phyloP scores from a whole-genome alignment of 2,888 invertebrate species.

The Polietes domitor region DNA sequence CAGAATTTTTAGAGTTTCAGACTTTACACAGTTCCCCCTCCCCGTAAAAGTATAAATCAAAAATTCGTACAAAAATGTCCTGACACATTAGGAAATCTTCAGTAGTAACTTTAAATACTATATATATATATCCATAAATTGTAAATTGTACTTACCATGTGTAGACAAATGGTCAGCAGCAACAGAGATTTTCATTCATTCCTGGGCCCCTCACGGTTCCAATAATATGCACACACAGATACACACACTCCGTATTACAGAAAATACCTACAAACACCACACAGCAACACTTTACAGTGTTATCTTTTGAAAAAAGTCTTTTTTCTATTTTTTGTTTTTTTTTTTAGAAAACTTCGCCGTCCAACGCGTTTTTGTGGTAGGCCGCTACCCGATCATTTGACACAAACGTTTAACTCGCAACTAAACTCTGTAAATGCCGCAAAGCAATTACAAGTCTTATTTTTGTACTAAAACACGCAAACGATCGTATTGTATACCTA shows the following conservation, averaged over 20 bases:
- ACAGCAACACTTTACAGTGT: slow-evolving; percentile 17
- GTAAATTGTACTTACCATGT: slow-evolving; percentile 59
- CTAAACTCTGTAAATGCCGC: slow-evolving; percentile 59
- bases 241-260: neutral
- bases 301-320: slow-evolving; percentile 34
- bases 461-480: slow-evolving; percentile 36
- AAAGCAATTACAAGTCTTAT: slow-evolving; percentile 49
- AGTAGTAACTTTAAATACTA: neutral
- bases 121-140: neutral
- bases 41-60: neutral
- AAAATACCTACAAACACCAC: neutral
- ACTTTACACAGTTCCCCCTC: too few relatives aligned
- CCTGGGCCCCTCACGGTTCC: slow-evolving; percentile 56
- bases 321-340: slow-evolving; percentile 28
- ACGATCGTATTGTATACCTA: neutral
- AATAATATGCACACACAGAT: neutral
- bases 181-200: slow-evolving; percentile 44
- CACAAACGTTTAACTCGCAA: slow-evolving; percentile 58
- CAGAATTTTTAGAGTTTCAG: too few relatives aligned
- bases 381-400: slow-evolving; percentile 42
- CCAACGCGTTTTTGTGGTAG: neutral
- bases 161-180: slow-evolving; percentile 5
- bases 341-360: slow-evolving; percentile 5
- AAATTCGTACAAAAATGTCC: neutral
- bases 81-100: slow-evolving; percentile 24